Evolutionary conservation across 2,888 invertebrate species (phyloP).

Genomic region (Mythimna loreyi): DNA sequence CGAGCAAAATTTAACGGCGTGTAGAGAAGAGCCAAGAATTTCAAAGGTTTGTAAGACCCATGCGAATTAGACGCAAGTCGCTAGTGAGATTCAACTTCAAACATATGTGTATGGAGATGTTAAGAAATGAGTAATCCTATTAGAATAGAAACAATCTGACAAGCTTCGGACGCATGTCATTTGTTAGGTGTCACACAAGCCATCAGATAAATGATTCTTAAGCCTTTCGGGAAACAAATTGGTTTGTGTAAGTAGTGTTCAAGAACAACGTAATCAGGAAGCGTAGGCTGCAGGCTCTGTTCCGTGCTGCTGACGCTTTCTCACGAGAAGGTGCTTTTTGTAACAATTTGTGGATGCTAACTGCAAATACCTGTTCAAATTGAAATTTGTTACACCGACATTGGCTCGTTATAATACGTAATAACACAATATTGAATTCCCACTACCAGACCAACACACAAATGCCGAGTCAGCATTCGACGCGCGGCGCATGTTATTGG

Average conservation of each 20-base stretch:
- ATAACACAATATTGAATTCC: background rate
- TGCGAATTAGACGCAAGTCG: too few relatives aligned
- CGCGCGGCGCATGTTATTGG: too few relatives aligned
- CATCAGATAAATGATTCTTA: slow-evolving; percentile 5
- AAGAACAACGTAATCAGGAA: background rate
- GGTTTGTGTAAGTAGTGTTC: background rate
- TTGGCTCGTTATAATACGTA: too few relatives aligned
- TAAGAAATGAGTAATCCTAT: slow-evolving; percentile 9
- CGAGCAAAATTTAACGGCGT: too few relatives aligned
- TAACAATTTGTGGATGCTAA: background rate
- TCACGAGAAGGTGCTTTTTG: background rate
- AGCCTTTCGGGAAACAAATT: background rate
- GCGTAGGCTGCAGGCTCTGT: background rate
- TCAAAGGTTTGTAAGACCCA: too few relatives aligned
- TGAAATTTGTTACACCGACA: too few relatives aligned
- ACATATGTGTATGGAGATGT: background rate
- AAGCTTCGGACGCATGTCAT: slow-evolving; percentile 1
- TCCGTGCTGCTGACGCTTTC: background rate
- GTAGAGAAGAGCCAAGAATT: too few relatives aligned
- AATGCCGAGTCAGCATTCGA: background rate
- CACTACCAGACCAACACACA: background rate
- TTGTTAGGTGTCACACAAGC: background rate
- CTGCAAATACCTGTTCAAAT: background rate
- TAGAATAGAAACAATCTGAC: background rate
- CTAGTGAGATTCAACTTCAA: background rate